Evolutionary conservation across 1,140 invertebrate species (phyloP).

Genomic region (Papilio xuthus): DNA sequence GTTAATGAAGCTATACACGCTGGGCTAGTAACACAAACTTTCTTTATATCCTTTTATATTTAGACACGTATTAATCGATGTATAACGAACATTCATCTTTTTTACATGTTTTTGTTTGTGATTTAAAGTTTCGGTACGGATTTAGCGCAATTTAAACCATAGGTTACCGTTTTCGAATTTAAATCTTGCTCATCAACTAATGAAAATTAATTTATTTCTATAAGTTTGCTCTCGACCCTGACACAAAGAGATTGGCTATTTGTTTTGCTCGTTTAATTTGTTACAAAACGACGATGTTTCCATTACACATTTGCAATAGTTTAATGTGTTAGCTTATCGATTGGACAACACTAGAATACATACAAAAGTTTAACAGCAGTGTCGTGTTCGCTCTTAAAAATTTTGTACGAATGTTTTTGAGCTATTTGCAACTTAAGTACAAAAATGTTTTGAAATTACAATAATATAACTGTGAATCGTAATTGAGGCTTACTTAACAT

Average conservation of each 20-base stretch:
- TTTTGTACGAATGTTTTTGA: background rate
- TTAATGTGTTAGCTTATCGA: conserved; percentile 14
- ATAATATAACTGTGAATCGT: background rate
- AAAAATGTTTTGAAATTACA: background rate
- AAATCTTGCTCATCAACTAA: background rate
- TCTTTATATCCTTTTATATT: conserved; percentile 16
- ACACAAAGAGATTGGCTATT: conserved; percentile 21
- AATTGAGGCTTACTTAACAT: background rate
- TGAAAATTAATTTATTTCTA: background rate
- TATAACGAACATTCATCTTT: background rate
- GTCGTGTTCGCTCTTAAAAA: background rate
- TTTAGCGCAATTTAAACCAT: background rate
- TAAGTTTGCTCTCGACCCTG: conserved; percentile 16
- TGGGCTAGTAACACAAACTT: conserved; percentile 7
- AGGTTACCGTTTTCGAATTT: background rate
- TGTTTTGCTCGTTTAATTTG: conserved; percentile 27
- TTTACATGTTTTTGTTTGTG: background rate
- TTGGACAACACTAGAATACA: conserved; percentile 17
- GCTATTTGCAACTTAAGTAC: background rate
- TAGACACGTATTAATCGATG: background rate
- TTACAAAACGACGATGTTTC: conserved; percentile 27
- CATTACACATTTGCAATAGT: conserved; percentile 25
- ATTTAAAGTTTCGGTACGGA: background rate
- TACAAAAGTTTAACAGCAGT: background rate
- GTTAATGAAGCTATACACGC: conserved; percentile 28